A percentile compares a stretch with the other conserved stretches of the same genome.
Evolutionary conservation across 2,888 invertebrate genomes (phyloP).

Genomic region (Agrochola lota): DNA sequence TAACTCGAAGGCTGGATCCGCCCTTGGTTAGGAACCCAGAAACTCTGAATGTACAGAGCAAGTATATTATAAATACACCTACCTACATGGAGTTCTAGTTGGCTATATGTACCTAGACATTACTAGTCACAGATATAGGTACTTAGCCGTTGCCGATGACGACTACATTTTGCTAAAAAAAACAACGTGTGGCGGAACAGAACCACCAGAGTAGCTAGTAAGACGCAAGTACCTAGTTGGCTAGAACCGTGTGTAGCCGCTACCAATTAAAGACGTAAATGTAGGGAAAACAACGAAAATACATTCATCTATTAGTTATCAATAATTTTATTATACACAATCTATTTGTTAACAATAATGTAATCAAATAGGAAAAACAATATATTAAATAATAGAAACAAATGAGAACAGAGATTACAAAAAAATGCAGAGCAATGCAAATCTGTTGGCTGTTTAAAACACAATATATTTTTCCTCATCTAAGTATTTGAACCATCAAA

Average conservation of each 20-base stretch:
- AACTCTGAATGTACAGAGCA: no score
- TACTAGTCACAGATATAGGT: background rate
- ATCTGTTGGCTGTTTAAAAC: conserved; percentile 6
- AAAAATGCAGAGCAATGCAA: conserved; percentile 15
- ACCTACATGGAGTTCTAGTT: background rate
- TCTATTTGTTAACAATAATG: conserved; percentile 28
- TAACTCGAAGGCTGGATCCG: no score
- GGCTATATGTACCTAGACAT: background rate
- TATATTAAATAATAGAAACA: background rate
- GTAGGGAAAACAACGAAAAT: conserved; percentile 8
- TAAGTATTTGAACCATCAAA: background rate
- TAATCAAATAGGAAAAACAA: conserved; percentile 17
- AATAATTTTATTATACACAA: conserved; percentile 32
- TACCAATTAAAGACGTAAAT: background rate
- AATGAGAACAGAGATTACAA: background rate
- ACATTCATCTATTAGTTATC: background rate
- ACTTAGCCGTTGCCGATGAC: background rate
- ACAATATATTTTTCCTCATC: background rate
- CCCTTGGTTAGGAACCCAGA: no score
- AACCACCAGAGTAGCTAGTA: background rate
- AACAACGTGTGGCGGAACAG: background rate
- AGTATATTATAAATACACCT: no score
- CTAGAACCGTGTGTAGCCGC: background rate
- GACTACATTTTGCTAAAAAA: background rate
- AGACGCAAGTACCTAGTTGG: no score